Percentiles rank a stretch among this genome's conserved stretches.
These are phyloP conservation scores for Cheilosia variabilis DNA, from an alignment of 2,888 invertebrate genomes.

Conservation along the genomic window DNA sequence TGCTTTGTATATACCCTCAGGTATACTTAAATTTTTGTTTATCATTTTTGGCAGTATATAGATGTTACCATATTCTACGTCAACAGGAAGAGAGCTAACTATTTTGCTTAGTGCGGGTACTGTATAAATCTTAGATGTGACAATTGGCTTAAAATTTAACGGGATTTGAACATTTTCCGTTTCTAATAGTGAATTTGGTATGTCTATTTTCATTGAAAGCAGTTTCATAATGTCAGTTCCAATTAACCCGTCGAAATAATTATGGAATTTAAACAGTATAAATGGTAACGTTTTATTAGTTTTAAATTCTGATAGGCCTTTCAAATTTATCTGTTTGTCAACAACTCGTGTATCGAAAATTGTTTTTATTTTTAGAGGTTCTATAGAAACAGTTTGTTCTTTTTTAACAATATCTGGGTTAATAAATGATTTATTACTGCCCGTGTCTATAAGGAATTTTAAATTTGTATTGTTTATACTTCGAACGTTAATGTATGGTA, in stretches of 20 bases:
- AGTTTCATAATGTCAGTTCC: neutral
- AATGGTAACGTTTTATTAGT: neutral
- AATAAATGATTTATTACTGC: too few species aligned
- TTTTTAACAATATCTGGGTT: neutral
- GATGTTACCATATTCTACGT: slow-evolving; percentile 30
- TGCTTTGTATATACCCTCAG: slow-evolving; percentile 51
- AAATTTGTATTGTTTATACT: neutral
- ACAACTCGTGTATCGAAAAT: slow-evolving; percentile 3
- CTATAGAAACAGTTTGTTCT: neutral
- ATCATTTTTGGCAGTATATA: slow-evolving; percentile 12
- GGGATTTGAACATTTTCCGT: neutral
- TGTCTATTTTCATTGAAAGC: slow-evolving; percentile 2
- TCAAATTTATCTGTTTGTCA: neutral
- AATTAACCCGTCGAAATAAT: neutral
- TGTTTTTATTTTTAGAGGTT: neutral
- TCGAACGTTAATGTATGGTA: neutral
- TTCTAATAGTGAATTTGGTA: neutral
- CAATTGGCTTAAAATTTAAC: neutral
- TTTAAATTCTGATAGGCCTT: neutral
- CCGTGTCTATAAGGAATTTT: neutral
- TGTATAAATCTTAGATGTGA: slow-evolving; percentile 41
- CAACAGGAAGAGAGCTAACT: neutral
- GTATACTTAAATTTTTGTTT: slow-evolving; percentile 29
- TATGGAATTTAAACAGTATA: neutral
- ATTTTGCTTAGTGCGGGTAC: slow-evolving; percentile 46